A percentile compares a stretch with the other conserved stretches of the same genome.
phyloP scores from a whole-genome alignment of 2,113 vertebrate species.

The Agapornis roseicollis region DNA sequence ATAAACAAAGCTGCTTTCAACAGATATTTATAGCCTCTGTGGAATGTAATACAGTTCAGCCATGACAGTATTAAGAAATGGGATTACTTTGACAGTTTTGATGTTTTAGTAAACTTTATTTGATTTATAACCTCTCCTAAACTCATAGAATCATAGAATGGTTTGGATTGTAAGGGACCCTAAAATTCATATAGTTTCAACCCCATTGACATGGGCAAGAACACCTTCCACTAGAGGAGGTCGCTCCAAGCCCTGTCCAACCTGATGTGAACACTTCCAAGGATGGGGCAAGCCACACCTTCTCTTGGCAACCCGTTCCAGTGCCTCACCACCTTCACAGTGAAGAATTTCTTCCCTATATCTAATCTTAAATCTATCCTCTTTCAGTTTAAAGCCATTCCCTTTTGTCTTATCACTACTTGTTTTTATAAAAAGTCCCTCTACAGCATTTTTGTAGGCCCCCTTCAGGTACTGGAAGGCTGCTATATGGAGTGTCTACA shows the following conservation, averaged over 20 bases:
- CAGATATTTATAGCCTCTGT: neutral
- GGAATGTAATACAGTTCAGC: neutral
- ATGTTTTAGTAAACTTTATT: neutral
- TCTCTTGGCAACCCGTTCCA: neutral
- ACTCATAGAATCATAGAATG: neutral
- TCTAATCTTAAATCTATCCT: neutral
- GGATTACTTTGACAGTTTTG: neutral
- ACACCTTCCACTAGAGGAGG: neutral
- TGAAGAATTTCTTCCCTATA: neutral
- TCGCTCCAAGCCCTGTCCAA: neutral
- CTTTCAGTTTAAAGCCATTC: neutral
- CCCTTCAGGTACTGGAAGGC: neutral
- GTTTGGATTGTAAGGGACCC: neutral
- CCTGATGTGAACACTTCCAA: neutral
- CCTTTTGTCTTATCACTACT: neutral
- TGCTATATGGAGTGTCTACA: neutral
- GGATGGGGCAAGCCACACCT: neutral
- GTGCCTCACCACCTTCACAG: neutral
- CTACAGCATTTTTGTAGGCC: neutral
- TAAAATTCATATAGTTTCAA: neutral
- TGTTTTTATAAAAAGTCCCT: neutral
- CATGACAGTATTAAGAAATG: neutral
- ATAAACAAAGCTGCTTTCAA: slow-evolving; percentile 29
- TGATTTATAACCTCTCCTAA: neutral
- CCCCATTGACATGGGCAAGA: neutral